Evolutionary conservation across 2,113 vertebrate genomes (phyloP).

Genomic region (Perca fluviatilis): DNA sequence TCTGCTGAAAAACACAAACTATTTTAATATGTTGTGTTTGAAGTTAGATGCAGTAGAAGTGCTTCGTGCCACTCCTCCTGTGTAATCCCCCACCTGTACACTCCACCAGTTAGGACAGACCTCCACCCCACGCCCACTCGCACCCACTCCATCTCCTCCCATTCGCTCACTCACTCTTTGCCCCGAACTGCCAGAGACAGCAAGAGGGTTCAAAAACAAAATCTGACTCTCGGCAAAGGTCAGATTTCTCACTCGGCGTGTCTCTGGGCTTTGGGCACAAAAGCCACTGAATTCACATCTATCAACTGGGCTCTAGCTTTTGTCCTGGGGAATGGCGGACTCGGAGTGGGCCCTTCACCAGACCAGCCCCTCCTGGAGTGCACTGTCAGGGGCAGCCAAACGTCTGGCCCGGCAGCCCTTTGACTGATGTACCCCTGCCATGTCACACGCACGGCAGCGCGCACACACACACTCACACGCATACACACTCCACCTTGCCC

Average conservation of each 20-base stretch:
- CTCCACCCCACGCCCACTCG: conserved; percentile 43
- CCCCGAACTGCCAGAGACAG: conserved; percentile 75
- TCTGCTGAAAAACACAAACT: conserved; percentile 67
- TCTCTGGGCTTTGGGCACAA: conserved; percentile 79
- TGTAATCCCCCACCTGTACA: conserved; percentile 52
- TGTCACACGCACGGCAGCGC: conserved; percentile 78
- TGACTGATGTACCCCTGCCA: conserved; percentile 87
- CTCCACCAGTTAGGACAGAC: conserved; percentile 54
- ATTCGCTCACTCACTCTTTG: conserved; percentile 73
- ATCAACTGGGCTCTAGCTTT: conserved; percentile 84
- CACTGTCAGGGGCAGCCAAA: conserved; percentile 85
- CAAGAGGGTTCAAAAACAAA: conserved; percentile 87
- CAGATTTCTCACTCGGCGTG: conserved; percentile 82
- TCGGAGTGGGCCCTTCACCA: conserved; percentile 83
- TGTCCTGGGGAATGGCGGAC: conserved; percentile 81
- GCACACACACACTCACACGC: conserved; percentile 68
- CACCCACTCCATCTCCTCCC: conserved; percentile 54
- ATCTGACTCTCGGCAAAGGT: conserved; percentile 78
- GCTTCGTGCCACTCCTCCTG: conserved; percentile 20
- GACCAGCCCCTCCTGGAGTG: conserved; percentile 86
- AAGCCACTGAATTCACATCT: conserved; percentile 87
- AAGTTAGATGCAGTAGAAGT: conserved; percentile 57
- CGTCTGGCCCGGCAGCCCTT: conserved; percentile 85
- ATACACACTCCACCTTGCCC: conserved; percentile 78
- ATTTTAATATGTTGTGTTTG: conserved; percentile 68